phyloP scores from a whole-genome alignment of 2,888 invertebrate genomes.

The Aphidius colemani region DNA sequence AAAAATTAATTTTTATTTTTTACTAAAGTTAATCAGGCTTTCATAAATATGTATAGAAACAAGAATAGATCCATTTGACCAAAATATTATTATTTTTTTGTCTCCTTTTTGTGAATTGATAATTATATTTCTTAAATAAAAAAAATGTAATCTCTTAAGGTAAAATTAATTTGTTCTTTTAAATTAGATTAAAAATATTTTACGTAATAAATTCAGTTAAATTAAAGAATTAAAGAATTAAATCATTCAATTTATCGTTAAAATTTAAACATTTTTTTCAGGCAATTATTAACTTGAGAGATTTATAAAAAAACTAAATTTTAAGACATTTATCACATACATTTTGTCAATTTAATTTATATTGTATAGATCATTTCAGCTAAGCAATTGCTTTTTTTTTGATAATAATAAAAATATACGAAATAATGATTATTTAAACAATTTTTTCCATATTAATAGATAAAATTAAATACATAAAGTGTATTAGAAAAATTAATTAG shows the following conservation, averaged over 20 bases:
- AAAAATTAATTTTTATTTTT: constrained; percentile 35
- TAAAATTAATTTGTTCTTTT: neutral
- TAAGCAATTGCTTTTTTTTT: no score
- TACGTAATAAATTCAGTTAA: constrained; percentile 15
- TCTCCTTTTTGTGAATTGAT: constrained; percentile 10
- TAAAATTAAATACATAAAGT: no score
- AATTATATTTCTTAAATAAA: constrained; percentile 10
- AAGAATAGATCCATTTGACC: constrained; percentile 28
- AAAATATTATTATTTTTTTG: constrained; percentile 10
- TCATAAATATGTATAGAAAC: constrained; percentile 28
- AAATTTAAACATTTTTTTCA: constrained; percentile 21
- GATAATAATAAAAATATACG: no score
- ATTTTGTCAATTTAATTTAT: no score
- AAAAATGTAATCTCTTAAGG: neutral
- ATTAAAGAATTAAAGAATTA: no score
- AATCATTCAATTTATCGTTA: no score
- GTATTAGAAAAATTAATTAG: no score
- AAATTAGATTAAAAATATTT: constrained; percentile 6
- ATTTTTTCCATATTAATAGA: no score
- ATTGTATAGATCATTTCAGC: no score
- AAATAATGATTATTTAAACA: no score
- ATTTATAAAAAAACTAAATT: constrained; percentile 35
- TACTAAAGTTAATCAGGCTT: constrained; percentile 36
- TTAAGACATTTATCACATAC: constrained; percentile 38
- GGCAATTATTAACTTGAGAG: constrained; percentile 33